phyloP scores from a whole-genome alignment of 2,113 vertebrate species.

The Rhegmatorhina hoffmannsi region DNA sequence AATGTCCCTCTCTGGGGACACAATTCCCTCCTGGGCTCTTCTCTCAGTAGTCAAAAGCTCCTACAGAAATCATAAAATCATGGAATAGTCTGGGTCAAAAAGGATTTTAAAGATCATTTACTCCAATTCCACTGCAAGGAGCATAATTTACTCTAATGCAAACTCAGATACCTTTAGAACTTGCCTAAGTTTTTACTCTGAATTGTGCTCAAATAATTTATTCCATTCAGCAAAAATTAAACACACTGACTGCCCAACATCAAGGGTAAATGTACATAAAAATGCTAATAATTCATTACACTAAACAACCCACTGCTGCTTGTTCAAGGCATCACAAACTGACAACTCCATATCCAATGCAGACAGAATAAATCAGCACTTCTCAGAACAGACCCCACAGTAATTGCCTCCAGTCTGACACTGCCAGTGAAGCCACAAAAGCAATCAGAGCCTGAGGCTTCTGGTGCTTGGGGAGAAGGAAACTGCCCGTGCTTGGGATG shows the following conservation, averaged over 20 bases:
- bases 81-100: neutral
- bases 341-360: neutral
- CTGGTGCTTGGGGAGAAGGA: neutral
- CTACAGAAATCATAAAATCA: neutral
- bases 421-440: neutral
- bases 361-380: neutral
- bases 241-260: neutral
- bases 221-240: neutral
- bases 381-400: neutral
- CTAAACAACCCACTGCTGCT: neutral
- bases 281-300: neutral
- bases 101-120: neutral
- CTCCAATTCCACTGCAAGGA: neutral
- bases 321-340: neutral
- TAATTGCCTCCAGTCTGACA: neutral
- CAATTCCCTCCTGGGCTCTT: neutral
- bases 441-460: rapidly evolving
- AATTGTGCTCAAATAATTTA: neutral
- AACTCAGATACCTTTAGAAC: neutral
- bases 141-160: neutral
- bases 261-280: neutral
- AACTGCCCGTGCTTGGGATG: neutral
- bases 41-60: neutral
- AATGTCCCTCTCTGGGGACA: neutral
- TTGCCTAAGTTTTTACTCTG: neutral